Conservation (phyloP, 2,797 vertebrate species). For the Tarsius wallacei region DNA sequence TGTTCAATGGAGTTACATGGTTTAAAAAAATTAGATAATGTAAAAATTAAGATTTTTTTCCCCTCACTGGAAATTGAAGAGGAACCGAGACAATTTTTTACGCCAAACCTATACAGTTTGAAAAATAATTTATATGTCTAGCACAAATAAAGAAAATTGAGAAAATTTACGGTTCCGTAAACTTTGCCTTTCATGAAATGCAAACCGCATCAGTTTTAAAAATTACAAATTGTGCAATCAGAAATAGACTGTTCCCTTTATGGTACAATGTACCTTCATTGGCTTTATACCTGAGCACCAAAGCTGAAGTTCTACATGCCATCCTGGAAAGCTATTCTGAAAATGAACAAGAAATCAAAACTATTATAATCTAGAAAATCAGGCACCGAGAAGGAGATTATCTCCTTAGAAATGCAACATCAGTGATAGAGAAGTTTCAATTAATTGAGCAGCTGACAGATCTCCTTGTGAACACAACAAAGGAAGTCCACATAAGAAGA, state of each 20-base stretch:
- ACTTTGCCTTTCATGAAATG: slow-evolving; percentile 82
- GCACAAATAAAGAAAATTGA: slow-evolving; percentile 76
- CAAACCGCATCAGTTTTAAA: slow-evolving; percentile 76
- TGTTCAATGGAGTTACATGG: slow-evolving; percentile 68
- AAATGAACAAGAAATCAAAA: slow-evolving; percentile 76
- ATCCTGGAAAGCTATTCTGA: slow-evolving; percentile 72
- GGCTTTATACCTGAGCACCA: slow-evolving; percentile 88
- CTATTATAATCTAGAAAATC: slow-evolving; percentile 67
- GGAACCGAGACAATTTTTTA: slow-evolving; percentile 67
- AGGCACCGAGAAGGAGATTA: slow-evolving; percentile 68
- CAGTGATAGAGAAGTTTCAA: not conserved
- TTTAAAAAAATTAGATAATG: slow-evolving; percentile 79
- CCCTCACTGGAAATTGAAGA: slow-evolving; percentile 62
- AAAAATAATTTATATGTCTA: slow-evolving; percentile 85
- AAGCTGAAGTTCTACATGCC: slow-evolving; percentile 84
- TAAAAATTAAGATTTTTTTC: slow-evolving; percentile 82
- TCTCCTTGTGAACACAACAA: slow-evolving; percentile 96
- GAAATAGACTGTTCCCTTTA: slow-evolving; percentile 68
- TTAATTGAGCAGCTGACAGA: slow-evolving; percentile 97
- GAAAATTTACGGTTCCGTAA: slow-evolving; percentile 78
- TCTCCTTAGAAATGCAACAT: slow-evolving; percentile 69
- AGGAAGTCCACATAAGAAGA: slow-evolving; percentile 98
- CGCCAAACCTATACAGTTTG: slow-evolving; percentile 78
- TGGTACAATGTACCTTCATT: slow-evolving; percentile 67
- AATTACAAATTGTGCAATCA: slow-evolving; percentile 77